Evolutionary conservation across 2,797 vertebrate species (phyloP).

Genomic region (Acestrorhynchus altus): DNA sequence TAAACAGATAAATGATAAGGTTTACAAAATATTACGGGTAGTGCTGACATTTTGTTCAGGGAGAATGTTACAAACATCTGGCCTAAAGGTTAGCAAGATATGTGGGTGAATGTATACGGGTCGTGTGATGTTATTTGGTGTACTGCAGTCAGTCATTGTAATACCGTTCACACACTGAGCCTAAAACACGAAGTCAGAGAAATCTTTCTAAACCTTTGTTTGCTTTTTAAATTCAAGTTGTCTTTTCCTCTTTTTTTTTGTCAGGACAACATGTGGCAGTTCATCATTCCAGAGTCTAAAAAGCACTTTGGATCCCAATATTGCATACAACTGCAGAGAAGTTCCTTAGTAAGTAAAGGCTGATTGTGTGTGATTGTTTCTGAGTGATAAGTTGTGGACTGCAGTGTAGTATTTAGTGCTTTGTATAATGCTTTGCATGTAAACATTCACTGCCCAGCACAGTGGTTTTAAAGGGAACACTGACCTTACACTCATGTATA

Average conservation of each 20-base stretch:
- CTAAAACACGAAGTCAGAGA: not conserved
- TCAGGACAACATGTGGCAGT: slow-evolving; percentile 69
- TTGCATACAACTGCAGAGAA: slow-evolving; percentile 68
- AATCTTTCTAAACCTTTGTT: not conserved
- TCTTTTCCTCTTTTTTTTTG: slow-evolving; percentile 12
- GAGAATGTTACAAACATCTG: not conserved
- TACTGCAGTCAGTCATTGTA: not conserved
- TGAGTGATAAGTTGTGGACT: not conserved
- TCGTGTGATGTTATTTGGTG: not conserved
- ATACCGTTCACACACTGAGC: not conserved
- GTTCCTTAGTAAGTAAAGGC: slow-evolving; percentile 71
- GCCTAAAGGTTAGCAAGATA: not conserved
- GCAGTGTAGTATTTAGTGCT: not conserved
- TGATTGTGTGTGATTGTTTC: no score
- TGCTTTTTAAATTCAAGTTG: not conserved
- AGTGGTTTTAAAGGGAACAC: no score
- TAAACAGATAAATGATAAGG: not conserved
- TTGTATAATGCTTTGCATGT: not conserved
- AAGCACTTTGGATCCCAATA: slow-evolving; percentile 51
- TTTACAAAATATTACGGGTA: not conserved
- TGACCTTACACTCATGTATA: no score
- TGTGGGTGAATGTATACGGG: not conserved
- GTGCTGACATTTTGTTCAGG: not conserved
- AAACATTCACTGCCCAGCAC: not conserved
- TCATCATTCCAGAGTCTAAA: slow-evolving; percentile 66